phyloP scores from a whole-genome alignment of 2,113 vertebrate genomes.

The Agapornis roseicollis region DNA sequence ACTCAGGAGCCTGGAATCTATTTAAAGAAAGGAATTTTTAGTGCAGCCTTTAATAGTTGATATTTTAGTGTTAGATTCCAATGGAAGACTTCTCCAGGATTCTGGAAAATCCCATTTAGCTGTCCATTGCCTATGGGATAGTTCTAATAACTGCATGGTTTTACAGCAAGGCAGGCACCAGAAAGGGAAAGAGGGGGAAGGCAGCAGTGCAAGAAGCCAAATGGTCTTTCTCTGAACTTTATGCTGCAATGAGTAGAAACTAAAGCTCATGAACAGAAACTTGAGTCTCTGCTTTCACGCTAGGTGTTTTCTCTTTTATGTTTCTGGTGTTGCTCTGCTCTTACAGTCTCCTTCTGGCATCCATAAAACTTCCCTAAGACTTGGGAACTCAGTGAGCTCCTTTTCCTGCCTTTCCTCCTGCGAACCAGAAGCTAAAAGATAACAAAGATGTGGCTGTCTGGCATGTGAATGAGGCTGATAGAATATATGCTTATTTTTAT shows the following conservation, averaged over 20 bases:
- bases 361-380: not conserved
- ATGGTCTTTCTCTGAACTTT: not conserved
- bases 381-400: not conserved
- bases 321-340: not conserved
- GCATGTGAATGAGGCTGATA: not conserved
- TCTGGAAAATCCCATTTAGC: constrained; percentile 42
- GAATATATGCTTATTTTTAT: not conserved
- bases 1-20: not conserved
- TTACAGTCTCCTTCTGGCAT: not conserved
- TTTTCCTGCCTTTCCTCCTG: not conserved
- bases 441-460: not conserved
- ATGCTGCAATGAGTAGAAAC: not conserved
- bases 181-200: not conserved
- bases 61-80: constrained; percentile 17
- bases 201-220: not conserved
- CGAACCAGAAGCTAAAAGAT: not conserved
- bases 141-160: not conserved
- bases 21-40: constrained; percentile 45
- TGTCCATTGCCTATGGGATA: not conserved
- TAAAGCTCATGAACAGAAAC: not conserved
- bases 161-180: not conserved
- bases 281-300: not conserved
- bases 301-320: not conserved
- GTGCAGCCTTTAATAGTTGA: constrained; percentile 5
- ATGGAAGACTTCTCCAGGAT: constrained; percentile 5